A percentile compares a stretch with the other conserved stretches of the same genome.
Evolutionary conservation across 2,888 invertebrate species (phyloP).

Genomic region (Protonemura montana): DNA sequence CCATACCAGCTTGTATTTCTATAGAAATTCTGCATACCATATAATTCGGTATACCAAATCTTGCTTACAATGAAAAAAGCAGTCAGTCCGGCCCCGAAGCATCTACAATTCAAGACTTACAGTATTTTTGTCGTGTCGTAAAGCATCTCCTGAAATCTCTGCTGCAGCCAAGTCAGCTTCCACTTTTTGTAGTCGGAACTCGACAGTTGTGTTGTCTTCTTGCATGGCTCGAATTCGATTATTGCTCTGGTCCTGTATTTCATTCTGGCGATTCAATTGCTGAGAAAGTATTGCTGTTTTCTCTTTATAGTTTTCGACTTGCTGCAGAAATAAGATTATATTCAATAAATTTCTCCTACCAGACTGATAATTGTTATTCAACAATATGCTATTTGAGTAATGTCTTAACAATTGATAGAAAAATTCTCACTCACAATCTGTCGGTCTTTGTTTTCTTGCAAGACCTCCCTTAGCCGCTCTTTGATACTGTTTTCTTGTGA

Average conservation of each 20-base stretch:
- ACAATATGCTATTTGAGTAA: too few species aligned
- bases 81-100: too few species aligned
- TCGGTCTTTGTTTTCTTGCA: slow-evolving; percentile 80
- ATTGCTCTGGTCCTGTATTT: slow-evolving; percentile 70
- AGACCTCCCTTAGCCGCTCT: slow-evolving; percentile 78
- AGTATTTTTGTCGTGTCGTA: slow-evolving; percentile 79
- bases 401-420: too few species aligned
- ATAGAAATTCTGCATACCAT: too few species aligned
- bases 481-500: slow-evolving; percentile 80
- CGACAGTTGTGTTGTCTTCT: slow-evolving; percentile 76
- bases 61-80: too few species aligned
- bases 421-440: slow-evolving; percentile 65
- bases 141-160: slow-evolving; percentile 74
- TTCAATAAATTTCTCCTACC: neutral
- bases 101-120: slow-evolving; percentile 60
- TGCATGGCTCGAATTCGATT: slow-evolving; percentile 73
- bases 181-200: slow-evolving; percentile 77
- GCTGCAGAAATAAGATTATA: slow-evolving; percentile 61
- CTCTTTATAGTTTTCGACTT: slow-evolving; percentile 78
- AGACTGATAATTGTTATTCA: too few species aligned
- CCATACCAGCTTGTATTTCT: too few species aligned
- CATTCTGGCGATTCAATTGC: slow-evolving; percentile 74
- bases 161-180: slow-evolving; percentile 80
- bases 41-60: too few species aligned
- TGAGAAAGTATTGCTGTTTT: slow-evolving; percentile 77